Base-by-base conservation (phyloP, 1,140 invertebrate genomes). In the Micrasema minimum region DNA sequence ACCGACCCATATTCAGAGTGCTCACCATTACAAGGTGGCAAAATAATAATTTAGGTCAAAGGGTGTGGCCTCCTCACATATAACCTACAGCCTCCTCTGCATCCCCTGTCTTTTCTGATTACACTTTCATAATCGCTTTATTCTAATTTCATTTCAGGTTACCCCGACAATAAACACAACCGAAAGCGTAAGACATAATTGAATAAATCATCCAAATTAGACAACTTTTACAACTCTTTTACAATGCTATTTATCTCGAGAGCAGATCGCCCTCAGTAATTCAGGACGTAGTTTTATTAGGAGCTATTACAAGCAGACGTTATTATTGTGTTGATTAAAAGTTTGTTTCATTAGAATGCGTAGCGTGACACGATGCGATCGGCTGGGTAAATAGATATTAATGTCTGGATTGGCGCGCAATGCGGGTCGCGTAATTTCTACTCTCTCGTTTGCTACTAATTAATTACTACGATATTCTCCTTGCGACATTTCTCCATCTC, bases 91-190 rank as follows among this genome's bases (percentile, higher is more conserved):
- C 35, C 26, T 31, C 51, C 6, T 12, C 53, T 31, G 26, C 9
- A 18, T 1, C 41, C 59, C 59, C n/a, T 46, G 59, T 64, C 59
- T 64, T 64, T 64, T 46, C 43, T 64, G 59, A 64, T 64, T 64
- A 64, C 38, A 64, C 22, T 64, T 64, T 31, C 59, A 64, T 64
- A 64, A 64, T 64, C 59, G 59, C 59, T 64, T 64, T 64, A 64
- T 46, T 64, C 59, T 46, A 64, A 64, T 64, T 64, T 64, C 22
- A 37, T 46, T 23, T 1, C 43, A 45, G 43, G 59, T 26, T 26
- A 64, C 7, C 59, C 59, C 59, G 38, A 31, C 43, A 64, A 41
- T 46, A 64, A 64, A 64, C 59, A 46, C 43, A 31, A 46, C 59
- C 59, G 10, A 46, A 31, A 64, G 59, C 59, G 41, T 46, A 46